Base-by-base conservation (phyloP, 2,113 vertebrate species). In the Forbesichthys agassizii region DNA sequence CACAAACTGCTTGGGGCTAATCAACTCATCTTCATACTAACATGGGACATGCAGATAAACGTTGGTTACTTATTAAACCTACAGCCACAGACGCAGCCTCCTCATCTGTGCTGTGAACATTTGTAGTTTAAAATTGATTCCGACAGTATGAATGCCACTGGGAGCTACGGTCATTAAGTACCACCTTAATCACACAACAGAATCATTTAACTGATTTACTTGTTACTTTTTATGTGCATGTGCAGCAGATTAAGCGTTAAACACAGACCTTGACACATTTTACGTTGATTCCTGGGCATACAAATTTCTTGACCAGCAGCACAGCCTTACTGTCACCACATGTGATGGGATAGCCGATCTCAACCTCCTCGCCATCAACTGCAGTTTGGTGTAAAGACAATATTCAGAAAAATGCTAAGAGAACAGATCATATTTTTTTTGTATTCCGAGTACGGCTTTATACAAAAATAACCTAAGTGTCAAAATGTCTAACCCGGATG, bases 1-100 rank as follows among this genome's bases (percentile, higher is more conserved):
- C 78, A 99, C 97, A 90, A 99, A 99, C 88, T 99, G 96, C 88
- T 99, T 99, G 0, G 97, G 97, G 80, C 97, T 99, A 81, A 99
- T 99, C 81, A 99, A 88, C 48, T 98, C 96, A 72, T 98, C 96
- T 84, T 97, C 95, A 88, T 96, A 99, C 97, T 99, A 1, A 81
- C 9, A 81, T 71, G 57, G 62, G 27, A 68, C 36, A 42, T 42
- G 5, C 7, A 42, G 36, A 42, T 42, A 42, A 42, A 42, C 5
- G 36, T 42, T 42, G 7, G 36, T 42, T 42, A 42, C 36, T 42
- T 42, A 42, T 42, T 6, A 42, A 42, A 42, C 7, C 36, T 42
- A 42, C 36, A 42, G 36, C 36, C 36, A 42, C 36, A 42, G 36
- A 42, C 0, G 36, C 36, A 6, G 4, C 36, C 36, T 42, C 36